Percentiles rank a stretch among this genome's conserved stretches.
These are phyloP conservation scores for Drosophila asahinai DNA, from an alignment of 1,140 invertebrate species.

Conservation along the genomic window DNA sequence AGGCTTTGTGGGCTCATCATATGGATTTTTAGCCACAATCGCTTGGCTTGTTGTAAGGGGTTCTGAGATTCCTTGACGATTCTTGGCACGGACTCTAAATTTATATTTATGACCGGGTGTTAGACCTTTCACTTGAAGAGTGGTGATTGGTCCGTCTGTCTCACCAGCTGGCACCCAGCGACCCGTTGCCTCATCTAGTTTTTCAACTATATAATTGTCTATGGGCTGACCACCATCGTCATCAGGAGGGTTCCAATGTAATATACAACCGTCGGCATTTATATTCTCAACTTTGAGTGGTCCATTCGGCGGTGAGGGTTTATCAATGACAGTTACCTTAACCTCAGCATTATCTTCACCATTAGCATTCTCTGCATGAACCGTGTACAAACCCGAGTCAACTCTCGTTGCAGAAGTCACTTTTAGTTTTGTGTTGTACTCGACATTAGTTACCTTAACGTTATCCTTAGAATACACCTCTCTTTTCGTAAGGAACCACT, in stretches of 20 bases:
- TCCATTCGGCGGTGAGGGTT: conserved; percentile 95
- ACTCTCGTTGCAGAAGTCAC: conserved; percentile 93
- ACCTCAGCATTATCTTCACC: conserved; percentile 97
- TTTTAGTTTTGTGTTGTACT: conserved; percentile 96
- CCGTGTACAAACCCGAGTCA: conserved; percentile 96
- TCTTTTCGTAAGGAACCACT: conserved; percentile 93
- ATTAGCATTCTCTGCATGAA: conserved; percentile 96
- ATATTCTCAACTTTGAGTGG: conserved; percentile 94
- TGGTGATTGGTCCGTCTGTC: conserved; percentile 92
- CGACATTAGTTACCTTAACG: conserved; percentile 90
- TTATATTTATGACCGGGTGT: conserved; percentile 97
- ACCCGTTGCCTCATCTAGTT: conserved; percentile 96
- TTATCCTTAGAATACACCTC: conserved; percentile 89
- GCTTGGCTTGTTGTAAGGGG: conserved; percentile 94
- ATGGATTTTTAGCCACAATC: conserved; percentile 99
- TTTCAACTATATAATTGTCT: conserved; percentile 96
- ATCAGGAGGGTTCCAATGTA: conserved; percentile 95
- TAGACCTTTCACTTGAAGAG: conserved; percentile 91
- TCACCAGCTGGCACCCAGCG: conserved; percentile 97
- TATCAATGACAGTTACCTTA: conserved; percentile 96
- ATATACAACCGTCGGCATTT: conserved; percentile 89
- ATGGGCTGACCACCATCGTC: conserved; percentile 96
- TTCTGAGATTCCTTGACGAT: conserved; percentile 98
- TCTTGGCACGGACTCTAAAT: conserved; percentile 97
- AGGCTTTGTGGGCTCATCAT: conserved; percentile 94